Evolutionary conservation across 1,140 invertebrate species (phyloP).

Genomic region (Coboldia fuscipes): DNA sequence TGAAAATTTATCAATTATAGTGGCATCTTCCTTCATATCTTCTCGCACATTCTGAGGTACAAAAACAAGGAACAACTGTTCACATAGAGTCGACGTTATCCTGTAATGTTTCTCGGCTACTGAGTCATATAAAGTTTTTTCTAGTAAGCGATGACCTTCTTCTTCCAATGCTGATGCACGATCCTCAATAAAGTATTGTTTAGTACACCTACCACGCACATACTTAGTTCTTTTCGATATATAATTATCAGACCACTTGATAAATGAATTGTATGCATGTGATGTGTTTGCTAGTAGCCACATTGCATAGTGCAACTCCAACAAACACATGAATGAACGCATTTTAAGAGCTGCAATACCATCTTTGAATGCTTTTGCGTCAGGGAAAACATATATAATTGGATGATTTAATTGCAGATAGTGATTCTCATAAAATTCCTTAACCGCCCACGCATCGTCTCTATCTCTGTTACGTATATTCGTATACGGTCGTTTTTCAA

Average conservation of each 20-base stretch:
- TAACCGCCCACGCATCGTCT: slow-evolving; percentile 19
- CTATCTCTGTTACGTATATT: slow-evolving; percentile 16
- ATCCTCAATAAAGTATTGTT: slow-evolving; percentile 17
- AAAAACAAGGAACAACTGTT: neutral
- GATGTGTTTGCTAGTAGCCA: slow-evolving; percentile 15
- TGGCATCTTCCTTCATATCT: neutral
- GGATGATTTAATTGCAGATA: slow-evolving; percentile 13
- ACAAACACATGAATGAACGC: slow-evolving; percentile 14
- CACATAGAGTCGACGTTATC: too few species aligned
- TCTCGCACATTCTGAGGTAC: neutral
- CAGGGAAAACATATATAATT: slow-evolving; percentile 14
- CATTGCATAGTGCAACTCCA: slow-evolving; percentile 16
- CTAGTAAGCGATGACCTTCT: slow-evolving; percentile 6
- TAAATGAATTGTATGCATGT: slow-evolving; percentile 5
- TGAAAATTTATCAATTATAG: neutral
- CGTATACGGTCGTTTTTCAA: slow-evolving; percentile 12
- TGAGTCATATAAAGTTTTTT: slow-evolving; percentile 8
- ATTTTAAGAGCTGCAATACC: slow-evolving; percentile 14
- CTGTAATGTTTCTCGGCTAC: slow-evolving; percentile 9
- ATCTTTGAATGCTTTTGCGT: slow-evolving; percentile 9
- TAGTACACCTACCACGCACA: slow-evolving; percentile 14
- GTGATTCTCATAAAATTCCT: slow-evolving; percentile 14
- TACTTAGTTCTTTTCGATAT: slow-evolving; percentile 7
- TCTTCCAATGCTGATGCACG: slow-evolving; percentile 12
- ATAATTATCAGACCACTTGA: neutral